Evolutionary conservation across 2,113 vertebrate genomes (phyloP), one percentile per base, ranked within the genome.

Genomic region (Girardinichthys multiradiatus): DNA sequence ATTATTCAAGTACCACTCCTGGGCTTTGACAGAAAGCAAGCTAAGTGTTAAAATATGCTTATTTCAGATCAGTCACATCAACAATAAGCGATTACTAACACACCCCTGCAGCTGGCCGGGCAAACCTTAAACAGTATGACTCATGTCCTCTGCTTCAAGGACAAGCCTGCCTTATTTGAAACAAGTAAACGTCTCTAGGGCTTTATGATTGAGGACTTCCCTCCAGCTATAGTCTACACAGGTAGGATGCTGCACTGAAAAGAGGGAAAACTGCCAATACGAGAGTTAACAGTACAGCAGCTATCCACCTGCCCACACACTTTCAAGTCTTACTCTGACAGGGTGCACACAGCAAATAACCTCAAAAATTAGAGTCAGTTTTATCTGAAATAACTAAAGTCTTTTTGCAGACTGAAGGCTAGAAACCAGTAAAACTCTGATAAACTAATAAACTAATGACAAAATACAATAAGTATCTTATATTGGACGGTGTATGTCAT

Each of bases 131-230:
- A 57, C 33, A 26, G 31, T 61, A 35, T 59, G 33, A 76, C 61
- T 70, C 77, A 2, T 4, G 75, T 76, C 84, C 29, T 79, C 68
- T 37, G n/a, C 64, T 70, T 87, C 68, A 83, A 84, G 83, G 85
- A 77, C 72, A 1, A 62, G 26, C 74, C 8, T 0, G 58, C 70
- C 81, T 83, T 81, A 80, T 86, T 79, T 80, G 65, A 73, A 80
- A 69, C 67, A 37, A 74, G 66, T 79, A 69, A 78, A 85, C 24
- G 33, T 79, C 80, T 76, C 61, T 11, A 73, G 72, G 69, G 59
- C 42, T 80, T 80, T 29, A 54, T 33, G 33, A 82, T 84, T 71
- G 69, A 85, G 84, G 79, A 77, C 84, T 86, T 80, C 79, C 86
- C 86, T 81, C 67, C 68, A 82, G 84, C 79, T 42, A 30, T 37